Evolutionary conservation across 2,113 vertebrate species (phyloP).

Genomic region (Ursus arctos): DNA sequence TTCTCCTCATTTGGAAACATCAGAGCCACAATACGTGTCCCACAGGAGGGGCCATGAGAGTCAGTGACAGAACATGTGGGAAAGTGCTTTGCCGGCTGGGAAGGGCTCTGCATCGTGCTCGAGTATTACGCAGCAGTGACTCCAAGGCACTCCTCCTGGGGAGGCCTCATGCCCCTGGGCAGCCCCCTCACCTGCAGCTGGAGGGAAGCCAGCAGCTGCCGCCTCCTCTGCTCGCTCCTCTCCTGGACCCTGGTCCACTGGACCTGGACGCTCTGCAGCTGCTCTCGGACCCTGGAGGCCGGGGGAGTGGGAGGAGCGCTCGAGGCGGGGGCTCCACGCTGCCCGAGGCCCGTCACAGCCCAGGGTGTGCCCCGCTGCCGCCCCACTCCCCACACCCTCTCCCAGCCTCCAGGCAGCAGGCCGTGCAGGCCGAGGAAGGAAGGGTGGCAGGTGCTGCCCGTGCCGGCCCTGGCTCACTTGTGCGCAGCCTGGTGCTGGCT

Average conservation of each 20-base stretch:
- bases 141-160: fast-evolving
- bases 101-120: background rate
- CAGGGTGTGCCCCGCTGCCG: fast-evolving
- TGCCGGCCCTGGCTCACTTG: conserved; percentile 81
- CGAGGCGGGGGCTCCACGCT: background rate
- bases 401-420: background rate
- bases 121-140: fast-evolving
- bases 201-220: conserved; percentile 88
- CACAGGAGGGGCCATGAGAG: background rate
- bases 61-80: fast-evolving
- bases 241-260: conserved; percentile 86
- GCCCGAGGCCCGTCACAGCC: background rate
- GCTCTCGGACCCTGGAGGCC: conserved; percentile 88
- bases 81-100: background rate
- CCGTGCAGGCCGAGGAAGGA: background rate
- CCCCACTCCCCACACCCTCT: fast-evolving
- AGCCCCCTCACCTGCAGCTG: conserved; percentile 89
- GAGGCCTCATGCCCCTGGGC: fast-evolving
- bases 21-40: no score
- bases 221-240: conserved; percentile 87
- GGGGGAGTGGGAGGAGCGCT: fast-evolving
- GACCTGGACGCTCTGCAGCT: conserved; percentile 81
- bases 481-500: conserved; percentile 86
- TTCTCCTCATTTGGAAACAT: background rate
- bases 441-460: background rate